These are phyloP conservation scores for Arge pagana DNA, from an alignment of 2,888 invertebrate species.

Conservation along the genomic window DNA sequence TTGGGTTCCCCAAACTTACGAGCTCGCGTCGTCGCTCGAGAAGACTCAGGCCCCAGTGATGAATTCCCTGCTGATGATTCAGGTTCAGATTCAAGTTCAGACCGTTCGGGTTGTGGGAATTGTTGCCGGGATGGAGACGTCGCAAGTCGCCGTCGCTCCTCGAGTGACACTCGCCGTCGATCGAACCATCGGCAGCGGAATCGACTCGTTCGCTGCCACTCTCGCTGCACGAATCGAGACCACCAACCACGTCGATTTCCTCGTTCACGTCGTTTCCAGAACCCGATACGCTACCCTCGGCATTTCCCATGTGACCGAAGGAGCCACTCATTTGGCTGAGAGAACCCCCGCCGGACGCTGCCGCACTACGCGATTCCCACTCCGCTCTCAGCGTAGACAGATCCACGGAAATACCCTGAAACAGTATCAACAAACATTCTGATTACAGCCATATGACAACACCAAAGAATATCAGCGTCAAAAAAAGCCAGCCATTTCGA, in stretches of 20 bases:
- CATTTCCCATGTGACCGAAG: slow-evolving; percentile 49
- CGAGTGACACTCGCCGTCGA: slow-evolving; percentile 64
- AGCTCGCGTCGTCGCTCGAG: slow-evolving; percentile 61
- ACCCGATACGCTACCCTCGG: slow-evolving; percentile 55
- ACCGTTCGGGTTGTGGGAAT: slow-evolving; percentile 40
- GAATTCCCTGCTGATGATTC: slow-evolving; percentile 53
- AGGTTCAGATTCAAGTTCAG: slow-evolving; percentile 43
- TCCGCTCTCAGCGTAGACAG: slow-evolving; percentile 83
- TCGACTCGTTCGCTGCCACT: slow-evolving; percentile 62
- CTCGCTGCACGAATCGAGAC: slow-evolving; percentile 74
- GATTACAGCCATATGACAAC: no score
- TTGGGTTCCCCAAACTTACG: slow-evolving; percentile 39
- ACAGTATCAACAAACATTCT: no score
- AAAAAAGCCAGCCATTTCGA: no score
- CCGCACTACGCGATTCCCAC: slow-evolving; percentile 70
- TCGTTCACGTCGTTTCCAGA: slow-evolving; percentile 57
- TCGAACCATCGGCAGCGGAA: slow-evolving; percentile 62
- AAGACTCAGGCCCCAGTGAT: slow-evolving; percentile 53
- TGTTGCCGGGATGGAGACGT: slow-evolving; percentile 27
- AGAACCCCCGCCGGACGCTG: slow-evolving; percentile 63
- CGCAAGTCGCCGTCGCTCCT: slow-evolving; percentile 40
- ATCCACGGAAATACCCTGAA: slow-evolving; percentile 81
- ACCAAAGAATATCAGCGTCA: no score
- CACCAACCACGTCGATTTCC: slow-evolving; percentile 83
- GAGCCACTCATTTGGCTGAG: slow-evolving; percentile 44